Conservation (phyloP, 2,888 invertebrate species). For the Serripes groenlandicus region DNA sequence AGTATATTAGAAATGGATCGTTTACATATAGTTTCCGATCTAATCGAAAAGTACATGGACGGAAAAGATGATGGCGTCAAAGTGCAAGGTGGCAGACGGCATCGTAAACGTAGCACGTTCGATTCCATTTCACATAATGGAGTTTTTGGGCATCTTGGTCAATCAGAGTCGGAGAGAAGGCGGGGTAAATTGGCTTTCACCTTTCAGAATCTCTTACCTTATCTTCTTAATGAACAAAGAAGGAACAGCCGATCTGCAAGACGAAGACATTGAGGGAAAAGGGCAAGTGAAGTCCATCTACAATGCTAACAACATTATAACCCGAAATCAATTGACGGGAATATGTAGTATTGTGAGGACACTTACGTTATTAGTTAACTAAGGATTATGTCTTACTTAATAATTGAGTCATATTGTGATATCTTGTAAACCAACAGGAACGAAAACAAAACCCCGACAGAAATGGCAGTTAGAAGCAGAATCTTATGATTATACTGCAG, state of each 20-base stretch:
- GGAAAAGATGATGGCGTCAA: background rate
- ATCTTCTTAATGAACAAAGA: conserved; percentile 32
- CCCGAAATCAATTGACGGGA: no score
- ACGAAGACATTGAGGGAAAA: background rate
- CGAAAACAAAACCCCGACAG: no score
- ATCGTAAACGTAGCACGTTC: conserved; percentile 30
- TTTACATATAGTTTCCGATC: background rate
- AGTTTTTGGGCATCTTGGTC: conserved; percentile 19
- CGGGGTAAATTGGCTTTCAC: conserved; percentile 36
- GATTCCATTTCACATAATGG: conserved; percentile 45
- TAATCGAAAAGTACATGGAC: background rate
- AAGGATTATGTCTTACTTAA: no score
- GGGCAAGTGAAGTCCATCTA: no score
- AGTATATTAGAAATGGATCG: background rate
- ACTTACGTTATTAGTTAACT: no score
- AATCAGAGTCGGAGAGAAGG: background rate
- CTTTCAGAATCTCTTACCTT: conserved; percentile 49
- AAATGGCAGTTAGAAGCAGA: no score
- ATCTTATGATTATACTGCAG: no score
- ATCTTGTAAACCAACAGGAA: no score
- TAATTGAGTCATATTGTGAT: no score
- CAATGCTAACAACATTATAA: no score
- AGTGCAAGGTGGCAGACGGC: background rate
- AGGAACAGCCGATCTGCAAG: conserved; percentile 18
- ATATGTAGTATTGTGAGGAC: no score